phyloP scores from a whole-genome alignment of 2,113 vertebrate species.

The Anguilla rostrata region DNA sequence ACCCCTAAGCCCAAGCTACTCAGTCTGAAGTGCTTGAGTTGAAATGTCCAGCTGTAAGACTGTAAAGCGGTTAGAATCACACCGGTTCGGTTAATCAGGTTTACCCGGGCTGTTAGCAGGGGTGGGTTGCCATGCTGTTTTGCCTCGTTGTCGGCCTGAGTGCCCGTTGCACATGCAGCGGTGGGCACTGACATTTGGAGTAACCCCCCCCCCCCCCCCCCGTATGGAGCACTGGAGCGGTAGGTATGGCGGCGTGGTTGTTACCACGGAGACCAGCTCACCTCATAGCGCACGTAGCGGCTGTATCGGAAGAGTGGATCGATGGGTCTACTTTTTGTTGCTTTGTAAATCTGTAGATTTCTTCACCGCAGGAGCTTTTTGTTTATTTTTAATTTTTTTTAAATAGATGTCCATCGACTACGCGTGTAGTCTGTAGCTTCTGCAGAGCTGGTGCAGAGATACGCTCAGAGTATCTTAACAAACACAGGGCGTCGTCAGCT shows the following conservation, averaged over 20 bases:
- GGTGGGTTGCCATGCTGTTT: not conserved
- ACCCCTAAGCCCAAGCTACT: too few species aligned
- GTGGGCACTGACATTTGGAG: conserved; percentile 13
- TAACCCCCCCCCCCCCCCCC: not conserved
- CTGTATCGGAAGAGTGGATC: not conserved
- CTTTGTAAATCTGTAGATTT: not conserved
- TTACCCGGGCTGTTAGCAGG: not conserved
- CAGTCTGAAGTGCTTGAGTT: too few species aligned
- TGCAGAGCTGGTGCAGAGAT: not conserved
- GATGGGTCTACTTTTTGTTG: not conserved
- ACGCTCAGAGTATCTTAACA: not conserved
- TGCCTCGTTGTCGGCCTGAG: not conserved
- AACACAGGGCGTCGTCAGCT: not conserved
- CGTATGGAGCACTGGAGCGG: not conserved
- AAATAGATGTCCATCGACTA: too few species aligned
- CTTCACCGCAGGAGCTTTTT: too few species aligned
- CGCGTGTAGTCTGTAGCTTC: not conserved
- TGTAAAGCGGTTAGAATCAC: too few species aligned
- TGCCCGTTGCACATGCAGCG: not conserved
- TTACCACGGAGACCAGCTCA: not conserved
- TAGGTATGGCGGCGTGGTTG: not conserved
- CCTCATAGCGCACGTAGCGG: not conserved
- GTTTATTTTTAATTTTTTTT: too few species aligned
- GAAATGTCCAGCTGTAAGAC: too few species aligned
- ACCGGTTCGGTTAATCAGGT: too few species aligned